Base-by-base conservation (phyloP, 2,797 vertebrate genomes). In the Dipus sagitta region DNA sequence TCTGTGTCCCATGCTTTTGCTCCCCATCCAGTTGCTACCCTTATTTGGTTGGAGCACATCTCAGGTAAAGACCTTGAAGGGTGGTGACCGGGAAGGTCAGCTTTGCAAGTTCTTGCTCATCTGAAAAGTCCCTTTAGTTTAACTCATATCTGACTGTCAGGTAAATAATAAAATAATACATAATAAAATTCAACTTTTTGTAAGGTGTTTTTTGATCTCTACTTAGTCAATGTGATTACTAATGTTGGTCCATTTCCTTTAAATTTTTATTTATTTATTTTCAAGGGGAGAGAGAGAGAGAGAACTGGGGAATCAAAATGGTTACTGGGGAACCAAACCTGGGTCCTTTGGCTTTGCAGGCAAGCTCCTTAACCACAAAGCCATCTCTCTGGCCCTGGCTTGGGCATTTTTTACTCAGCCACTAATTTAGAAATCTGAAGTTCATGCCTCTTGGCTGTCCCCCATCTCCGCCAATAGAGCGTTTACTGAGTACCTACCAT, bases 51-150 rank as follows among this genome's bases (percentile, higher is more conserved):
- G 32, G 11, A 42, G 38, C n/a, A 0, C 62, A 93, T 54, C 30
- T 81, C 9, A 28, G 38, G 24, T 81, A 12, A 62, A 42, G 75
- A 54, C n/a, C 54, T 24, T 83, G 58, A 67, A 71, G 62, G 2
- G 32, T 65, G 2, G 32, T 65, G n/a, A 60, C 14, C 47, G 65
- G 5, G 11, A 34, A 91, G 28, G 2, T 64, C 79, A 52, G 79
- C 60, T 62, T 90, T 52, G 28, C 62, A 32, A 42, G 72, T 71
- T 18, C 42, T 75, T 47, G 13, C 58, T 82, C 79, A 4, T 86
- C 80, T 89, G 80, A 91, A 86, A 86, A 90, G 64, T 47, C 30
- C 85, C 38, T 84, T 79, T 79, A 75, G 77, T 92, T 11, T 21
- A 86, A 24, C 5, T 93, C 54, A 88, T 58, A 38, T 30, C 91